phyloP scores from a whole-genome alignment of 1,140 invertebrate genomes.

The Harpegnathos saltator region DNA sequence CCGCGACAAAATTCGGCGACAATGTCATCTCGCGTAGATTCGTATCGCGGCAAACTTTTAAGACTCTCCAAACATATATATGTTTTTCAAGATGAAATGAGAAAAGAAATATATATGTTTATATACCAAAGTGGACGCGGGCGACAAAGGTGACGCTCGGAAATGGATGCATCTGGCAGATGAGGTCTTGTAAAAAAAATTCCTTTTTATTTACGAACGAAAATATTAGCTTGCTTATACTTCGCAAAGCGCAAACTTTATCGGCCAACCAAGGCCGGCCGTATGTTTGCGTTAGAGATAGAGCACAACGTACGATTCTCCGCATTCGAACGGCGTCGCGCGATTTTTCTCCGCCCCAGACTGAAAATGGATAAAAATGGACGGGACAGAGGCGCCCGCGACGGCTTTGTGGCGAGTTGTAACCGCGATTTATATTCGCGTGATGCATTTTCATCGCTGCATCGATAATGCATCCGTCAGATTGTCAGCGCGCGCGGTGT shows the following conservation, averaged over 20 bases:
- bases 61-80: no score
- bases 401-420: slow-evolving; percentile 51
- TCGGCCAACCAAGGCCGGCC: background rate
- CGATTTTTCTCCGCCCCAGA: slow-evolving; percentile 45
- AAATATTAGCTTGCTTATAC: no score
- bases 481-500: slow-evolving; percentile 44
- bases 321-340: slow-evolving; percentile 39
- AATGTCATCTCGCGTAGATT: no score
- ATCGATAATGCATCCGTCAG: slow-evolving; percentile 60
- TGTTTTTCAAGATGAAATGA: no score
- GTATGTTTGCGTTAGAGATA: slow-evolving; percentile 48
- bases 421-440: slow-evolving; percentile 56
- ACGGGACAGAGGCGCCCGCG: slow-evolving; percentile 45
- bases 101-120: no score
- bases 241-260: slow-evolving; percentile 28
- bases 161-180: no score
- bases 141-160: no score
- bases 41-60: no score
- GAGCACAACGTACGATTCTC: slow-evolving; percentile 43
- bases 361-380: slow-evolving; percentile 63
- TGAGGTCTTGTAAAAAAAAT: background rate
- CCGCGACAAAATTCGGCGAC: no score
- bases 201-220: background rate
- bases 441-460: slow-evolving; percentile 54
- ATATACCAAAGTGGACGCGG: no score